Conservation (phyloP, 2,113 vertebrate genomes). For the Promerops cafer region DNA sequence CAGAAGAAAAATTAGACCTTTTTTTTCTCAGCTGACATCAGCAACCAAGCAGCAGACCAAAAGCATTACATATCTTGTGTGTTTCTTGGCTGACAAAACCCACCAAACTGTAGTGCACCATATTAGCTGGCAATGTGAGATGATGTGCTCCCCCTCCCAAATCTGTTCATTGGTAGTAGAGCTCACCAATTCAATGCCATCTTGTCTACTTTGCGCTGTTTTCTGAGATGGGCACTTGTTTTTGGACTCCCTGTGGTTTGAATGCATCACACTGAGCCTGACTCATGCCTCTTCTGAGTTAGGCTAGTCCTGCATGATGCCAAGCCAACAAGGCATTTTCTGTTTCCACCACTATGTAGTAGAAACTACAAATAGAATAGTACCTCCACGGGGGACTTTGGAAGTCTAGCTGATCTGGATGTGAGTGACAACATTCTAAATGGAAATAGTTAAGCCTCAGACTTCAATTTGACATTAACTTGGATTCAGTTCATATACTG, state of each 20-base stretch:
- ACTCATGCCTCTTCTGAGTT: background rate
- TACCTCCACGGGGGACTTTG: background rate
- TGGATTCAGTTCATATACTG: background rate
- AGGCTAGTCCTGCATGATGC: background rate
- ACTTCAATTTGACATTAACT: background rate
- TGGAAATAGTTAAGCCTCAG: background rate
- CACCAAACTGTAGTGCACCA: background rate
- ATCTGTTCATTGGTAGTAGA: background rate
- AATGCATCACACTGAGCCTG: background rate
- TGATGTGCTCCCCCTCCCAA: accelerated
- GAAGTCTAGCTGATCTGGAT: background rate
- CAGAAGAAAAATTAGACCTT: background rate
- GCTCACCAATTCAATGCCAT: background rate
- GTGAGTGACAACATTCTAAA: background rate
- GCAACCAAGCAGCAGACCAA: background rate
- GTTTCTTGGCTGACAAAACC: background rate
- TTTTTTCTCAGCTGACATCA: background rate
- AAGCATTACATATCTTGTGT: background rate
- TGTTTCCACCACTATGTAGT: accelerated
- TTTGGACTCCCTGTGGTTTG: background rate
- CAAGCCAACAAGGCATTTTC: background rate
- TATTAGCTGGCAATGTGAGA: background rate
- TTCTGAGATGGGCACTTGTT: background rate
- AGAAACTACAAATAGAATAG: background rate
- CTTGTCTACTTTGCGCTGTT: background rate